A percentile compares a stretch with the other conserved stretches of the same genome.
Conservation (phyloP, 2,888 invertebrate genomes). For the Dione juno region DNA sequence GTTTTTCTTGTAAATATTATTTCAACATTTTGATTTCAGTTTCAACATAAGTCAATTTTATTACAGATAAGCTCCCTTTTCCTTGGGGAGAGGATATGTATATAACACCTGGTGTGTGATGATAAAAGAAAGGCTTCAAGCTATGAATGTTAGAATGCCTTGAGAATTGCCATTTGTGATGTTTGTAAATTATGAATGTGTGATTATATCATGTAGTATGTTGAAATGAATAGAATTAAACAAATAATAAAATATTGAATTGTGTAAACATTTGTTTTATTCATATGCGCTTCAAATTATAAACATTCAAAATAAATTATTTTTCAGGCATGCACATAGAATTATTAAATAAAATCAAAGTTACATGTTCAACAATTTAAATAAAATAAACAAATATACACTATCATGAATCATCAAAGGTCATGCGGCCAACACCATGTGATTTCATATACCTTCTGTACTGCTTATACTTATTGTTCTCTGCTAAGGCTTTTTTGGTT, state of each 20-base stretch:
- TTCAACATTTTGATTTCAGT: no score
- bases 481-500: conserved; percentile 91
- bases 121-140: conserved; percentile 23
- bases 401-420: conserved; percentile 91
- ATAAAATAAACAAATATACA: conserved; percentile 20
- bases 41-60: conserved; percentile 23
- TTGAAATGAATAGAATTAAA: conserved; percentile 72
- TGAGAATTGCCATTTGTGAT: conserved; percentile 77
- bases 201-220: conserved; percentile 73
- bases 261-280: conserved; percentile 74
- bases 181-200: conserved; percentile 70
- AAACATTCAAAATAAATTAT: conserved; percentile 21
- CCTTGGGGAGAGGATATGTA: conserved; percentile 53
- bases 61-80: conserved; percentile 50
- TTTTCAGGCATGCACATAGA: conserved; percentile 11
- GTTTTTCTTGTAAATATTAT: neutral
- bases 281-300: conserved; percentile 37
- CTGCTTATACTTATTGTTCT: conserved; percentile 93
- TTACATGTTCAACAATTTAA: conserved; percentile 17
- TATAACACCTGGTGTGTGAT: conserved; percentile 50
- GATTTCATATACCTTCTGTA: conserved; percentile 95
- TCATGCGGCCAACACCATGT: conserved; percentile 94
- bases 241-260: conserved; percentile 71
- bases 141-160: conserved; percentile 60
- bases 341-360: conserved; percentile 13